Evolutionary conservation across 2,797 vertebrate species (phyloP).

Genomic region (Myiotriccus ornatus): DNA sequence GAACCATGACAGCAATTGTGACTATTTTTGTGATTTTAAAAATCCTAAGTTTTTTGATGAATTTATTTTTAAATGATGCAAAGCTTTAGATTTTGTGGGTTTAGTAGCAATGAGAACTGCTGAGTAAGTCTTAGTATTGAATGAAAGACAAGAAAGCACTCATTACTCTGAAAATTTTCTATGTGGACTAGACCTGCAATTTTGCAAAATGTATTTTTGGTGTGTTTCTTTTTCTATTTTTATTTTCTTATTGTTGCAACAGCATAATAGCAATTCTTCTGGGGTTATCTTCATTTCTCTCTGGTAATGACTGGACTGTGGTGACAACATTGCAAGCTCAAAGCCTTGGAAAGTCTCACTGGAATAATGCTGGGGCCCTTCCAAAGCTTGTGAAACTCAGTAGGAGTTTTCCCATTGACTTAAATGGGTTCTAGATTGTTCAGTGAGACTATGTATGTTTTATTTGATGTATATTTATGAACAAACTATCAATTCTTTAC

Average conservation of each 20-base stretch:
- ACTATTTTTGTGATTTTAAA: neutral
- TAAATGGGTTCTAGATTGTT: neutral
- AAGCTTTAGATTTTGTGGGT: neutral
- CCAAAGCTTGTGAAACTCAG: neutral
- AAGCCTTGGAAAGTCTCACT: neutral
- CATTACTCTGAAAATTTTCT: neutral
- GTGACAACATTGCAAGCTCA: neutral
- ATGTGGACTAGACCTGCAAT: neutral
- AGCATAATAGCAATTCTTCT: neutral
- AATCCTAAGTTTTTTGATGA: neutral
- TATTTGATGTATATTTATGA: neutral
- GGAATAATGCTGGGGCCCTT: neutral
- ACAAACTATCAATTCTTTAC: neutral
- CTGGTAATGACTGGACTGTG: neutral
- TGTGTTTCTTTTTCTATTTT: neutral
- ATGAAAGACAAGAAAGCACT: neutral
- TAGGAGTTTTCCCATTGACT: neutral
- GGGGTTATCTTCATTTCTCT: neutral
- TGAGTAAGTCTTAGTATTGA: neutral
- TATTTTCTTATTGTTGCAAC: neutral
- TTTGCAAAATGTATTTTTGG: neutral
- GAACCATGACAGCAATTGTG: neutral
- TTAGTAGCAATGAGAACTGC: neutral
- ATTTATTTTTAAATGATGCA: neutral
- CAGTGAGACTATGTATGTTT: neutral